Percentiles rank a stretch among this genome's conserved stretches.
Evolutionary conservation across 2,888 invertebrate species (phyloP).

Genomic region (Bedellia somnulentella): DNA sequence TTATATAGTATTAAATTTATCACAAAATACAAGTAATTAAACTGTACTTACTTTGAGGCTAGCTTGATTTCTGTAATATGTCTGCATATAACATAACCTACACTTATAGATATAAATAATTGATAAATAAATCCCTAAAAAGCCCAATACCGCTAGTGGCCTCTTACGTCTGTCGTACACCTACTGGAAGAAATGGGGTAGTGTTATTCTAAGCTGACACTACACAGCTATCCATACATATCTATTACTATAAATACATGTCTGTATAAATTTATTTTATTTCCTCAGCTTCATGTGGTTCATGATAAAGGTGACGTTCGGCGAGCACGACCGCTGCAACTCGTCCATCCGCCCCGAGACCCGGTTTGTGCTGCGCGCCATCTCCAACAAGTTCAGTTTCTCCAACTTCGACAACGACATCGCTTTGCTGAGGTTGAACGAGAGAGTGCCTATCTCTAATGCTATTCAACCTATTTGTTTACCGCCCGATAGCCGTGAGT

Average conservation of each 20-base stretch:
- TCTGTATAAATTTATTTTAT: background rate
- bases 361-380: slow-evolving; percentile 75
- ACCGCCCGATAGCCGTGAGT: slow-evolving; percentile 62
- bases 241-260: background rate
- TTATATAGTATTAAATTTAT: no score
- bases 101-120: no score
- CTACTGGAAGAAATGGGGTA: no score
- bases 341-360: slow-evolving; percentile 73
- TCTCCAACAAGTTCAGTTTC: slow-evolving; percentile 80
- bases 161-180: no score
- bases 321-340: slow-evolving; percentile 83
- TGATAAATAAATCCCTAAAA: no score
- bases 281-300: slow-evolving; percentile 84
- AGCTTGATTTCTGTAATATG: no score
- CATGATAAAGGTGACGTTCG: slow-evolving; percentile 87
- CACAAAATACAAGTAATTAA: no score
- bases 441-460: slow-evolving; percentile 76
- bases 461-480: slow-evolving; percentile 82
- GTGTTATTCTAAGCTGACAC: no score
- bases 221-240: no score
- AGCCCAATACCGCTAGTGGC: no score
- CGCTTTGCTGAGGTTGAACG: slow-evolving; percentile 78
- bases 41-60: no score
- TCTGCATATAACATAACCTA: no score
- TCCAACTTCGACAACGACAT: slow-evolving; percentile 89